A percentile compares a stretch with the other conserved stretches of the same genome.
These are phyloP conservation scores for Squalus acanthias DNA, from an alignment of 2,797 vertebrate species.

Conservation along the genomic window DNA sequence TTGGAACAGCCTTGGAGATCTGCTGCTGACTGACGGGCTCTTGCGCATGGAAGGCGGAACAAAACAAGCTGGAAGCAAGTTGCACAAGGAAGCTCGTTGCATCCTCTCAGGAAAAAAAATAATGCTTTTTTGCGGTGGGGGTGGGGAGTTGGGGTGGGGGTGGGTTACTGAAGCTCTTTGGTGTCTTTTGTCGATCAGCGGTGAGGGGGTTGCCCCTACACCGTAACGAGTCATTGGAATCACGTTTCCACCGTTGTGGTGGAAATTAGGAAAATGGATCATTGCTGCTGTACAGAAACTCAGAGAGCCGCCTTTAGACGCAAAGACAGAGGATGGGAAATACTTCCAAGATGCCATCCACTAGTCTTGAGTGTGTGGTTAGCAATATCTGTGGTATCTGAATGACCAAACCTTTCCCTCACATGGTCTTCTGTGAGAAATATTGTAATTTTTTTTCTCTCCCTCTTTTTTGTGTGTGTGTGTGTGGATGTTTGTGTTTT, in stretches of 20 bases:
- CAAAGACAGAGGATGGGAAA: neutral
- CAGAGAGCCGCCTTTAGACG: neutral
- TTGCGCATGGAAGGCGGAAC: neutral
- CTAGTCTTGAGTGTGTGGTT: neutral
- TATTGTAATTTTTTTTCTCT: neutral
- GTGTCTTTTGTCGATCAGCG: neutral
- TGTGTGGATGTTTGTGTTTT: neutral
- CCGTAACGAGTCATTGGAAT: neutral
- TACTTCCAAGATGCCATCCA: neutral
- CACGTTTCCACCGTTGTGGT: neutral
- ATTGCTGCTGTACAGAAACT: neutral
- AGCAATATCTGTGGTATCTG: neutral
- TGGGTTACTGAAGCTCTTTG: neutral
- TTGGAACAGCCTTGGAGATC: neutral
- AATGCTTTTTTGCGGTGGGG: neutral
- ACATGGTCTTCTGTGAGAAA: neutral
- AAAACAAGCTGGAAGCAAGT: conserved; percentile 1
- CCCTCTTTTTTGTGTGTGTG: neutral
- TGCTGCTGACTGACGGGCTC: neutral
- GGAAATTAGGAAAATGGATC: neutral
- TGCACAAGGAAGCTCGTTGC: neutral
- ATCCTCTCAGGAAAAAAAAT: conserved; percentile 4
- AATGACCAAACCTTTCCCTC: neutral
- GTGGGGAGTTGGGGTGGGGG: neutral
- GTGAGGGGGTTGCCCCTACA: neutral